phyloP scores from a whole-genome alignment of 1,140 invertebrate species.

The Trichogramma pretiosum region DNA sequence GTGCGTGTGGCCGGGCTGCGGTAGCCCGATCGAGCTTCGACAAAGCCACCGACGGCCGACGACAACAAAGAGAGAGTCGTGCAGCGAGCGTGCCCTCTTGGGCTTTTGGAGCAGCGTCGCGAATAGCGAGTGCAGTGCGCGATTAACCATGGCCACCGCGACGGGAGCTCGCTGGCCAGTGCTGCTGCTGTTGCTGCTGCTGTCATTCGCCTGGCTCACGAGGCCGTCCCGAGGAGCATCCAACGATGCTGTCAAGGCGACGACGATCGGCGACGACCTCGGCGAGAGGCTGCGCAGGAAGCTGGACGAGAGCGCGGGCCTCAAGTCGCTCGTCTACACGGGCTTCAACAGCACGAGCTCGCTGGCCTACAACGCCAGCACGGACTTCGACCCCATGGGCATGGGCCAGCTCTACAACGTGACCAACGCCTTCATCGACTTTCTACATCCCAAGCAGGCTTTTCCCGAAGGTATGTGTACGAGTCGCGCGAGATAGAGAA shows the following conservation, averaged over 20 bases:
- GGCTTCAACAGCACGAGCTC: slow-evolving; percentile 32
- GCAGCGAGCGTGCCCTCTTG: no score
- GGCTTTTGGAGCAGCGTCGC: no score
- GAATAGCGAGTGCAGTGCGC: no score
- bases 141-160: no score
- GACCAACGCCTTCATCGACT: slow-evolving; percentile 54
- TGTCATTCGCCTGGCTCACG: no score
- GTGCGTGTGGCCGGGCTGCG: no score
- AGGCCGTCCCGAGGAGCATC: no score
- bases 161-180: no score
- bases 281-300: slow-evolving; percentile 43
- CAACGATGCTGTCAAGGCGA: no score
- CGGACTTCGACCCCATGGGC: slow-evolving; percentile 54
- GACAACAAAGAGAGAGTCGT: no score
- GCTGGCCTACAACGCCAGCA: slow-evolving; percentile 47
- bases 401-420: slow-evolving; percentile 62
- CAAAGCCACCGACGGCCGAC: no score
- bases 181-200: background rate
- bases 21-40: no score
- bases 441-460: slow-evolving; percentile 45
- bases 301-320: slow-evolving; percentile 39
- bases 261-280: slow-evolving; percentile 27
- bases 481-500: background rate
- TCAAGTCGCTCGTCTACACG: slow-evolving; percentile 41
- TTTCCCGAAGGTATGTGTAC: slow-evolving; percentile 48